These are phyloP conservation scores for Eulemur macaco DNA, from an alignment of 2,113 vertebrate genomes.

Conservation along the genomic window DNA sequence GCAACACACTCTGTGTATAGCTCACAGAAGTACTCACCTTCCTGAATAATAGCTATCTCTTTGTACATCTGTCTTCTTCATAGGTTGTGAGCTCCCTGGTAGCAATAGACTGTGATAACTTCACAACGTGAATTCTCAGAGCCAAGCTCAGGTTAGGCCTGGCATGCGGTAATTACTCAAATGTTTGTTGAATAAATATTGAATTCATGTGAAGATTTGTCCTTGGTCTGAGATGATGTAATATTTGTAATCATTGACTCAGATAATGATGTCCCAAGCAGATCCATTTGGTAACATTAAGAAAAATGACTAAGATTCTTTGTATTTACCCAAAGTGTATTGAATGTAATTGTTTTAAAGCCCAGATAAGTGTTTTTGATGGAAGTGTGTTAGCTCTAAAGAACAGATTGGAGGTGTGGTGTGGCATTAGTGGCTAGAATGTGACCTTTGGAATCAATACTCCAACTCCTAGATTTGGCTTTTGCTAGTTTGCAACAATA, in stretches of 20 bases:
- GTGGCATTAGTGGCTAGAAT: not conserved
- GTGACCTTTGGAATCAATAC: not conserved
- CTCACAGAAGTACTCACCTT: not conserved
- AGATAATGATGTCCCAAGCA: slow-evolving; percentile 2
- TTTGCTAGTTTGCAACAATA: not conserved
- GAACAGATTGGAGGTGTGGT: not conserved
- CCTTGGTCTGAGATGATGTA: slow-evolving; percentile 52
- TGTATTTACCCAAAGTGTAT: not conserved
- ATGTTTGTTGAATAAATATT: slow-evolving; percentile 71
- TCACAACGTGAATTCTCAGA: not conserved
- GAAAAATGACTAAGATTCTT: slow-evolving; percentile 16
- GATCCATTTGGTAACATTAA: slow-evolving; percentile 46
- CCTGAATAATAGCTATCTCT: not conserved
- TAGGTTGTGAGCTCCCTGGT: not conserved
- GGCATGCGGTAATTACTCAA: slow-evolving; percentile 28
- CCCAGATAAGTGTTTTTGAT: not conserved
- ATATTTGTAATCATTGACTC: slow-evolving; percentile 51
- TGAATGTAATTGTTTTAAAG: slow-evolving; percentile 26
- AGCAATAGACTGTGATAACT: slow-evolving; percentile 13
- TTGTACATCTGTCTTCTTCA: not conserved
- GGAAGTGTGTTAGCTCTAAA: not conserved
- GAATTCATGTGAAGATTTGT: slow-evolving; percentile 20
- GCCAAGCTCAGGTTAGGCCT: not conserved
- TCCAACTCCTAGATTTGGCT: not conserved
- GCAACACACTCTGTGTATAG: not conserved